These are phyloP conservation scores for Hafferia zeledoni DNA, from an alignment of 2,797 vertebrate genomes.

Conservation along the genomic window DNA sequence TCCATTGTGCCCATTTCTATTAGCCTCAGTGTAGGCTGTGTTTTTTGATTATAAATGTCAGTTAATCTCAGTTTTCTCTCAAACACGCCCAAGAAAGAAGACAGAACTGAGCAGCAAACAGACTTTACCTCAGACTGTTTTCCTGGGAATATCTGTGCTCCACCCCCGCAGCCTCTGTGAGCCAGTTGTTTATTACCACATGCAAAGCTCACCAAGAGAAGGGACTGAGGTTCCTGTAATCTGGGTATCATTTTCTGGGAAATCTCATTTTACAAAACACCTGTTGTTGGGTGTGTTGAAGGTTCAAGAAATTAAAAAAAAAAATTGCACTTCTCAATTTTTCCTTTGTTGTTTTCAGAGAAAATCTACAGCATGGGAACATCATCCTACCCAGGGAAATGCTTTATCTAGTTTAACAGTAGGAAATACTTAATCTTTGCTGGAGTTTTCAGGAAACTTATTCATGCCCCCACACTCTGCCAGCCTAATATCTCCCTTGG, in stretches of 20 bases:
- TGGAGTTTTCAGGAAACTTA: not conserved
- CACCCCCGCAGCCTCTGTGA: not conserved
- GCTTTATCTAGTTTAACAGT: not conserved
- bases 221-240: not conserved
- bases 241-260: not conserved
- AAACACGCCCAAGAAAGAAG: constrained; percentile 10
- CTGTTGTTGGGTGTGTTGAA: not conserved
- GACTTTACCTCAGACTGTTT: constrained; percentile 26
- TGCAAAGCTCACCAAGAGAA: not conserved
- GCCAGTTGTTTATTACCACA: not conserved
- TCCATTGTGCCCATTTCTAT: not conserved
- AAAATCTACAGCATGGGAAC: not conserved
- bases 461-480: not conserved
- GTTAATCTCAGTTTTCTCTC: not conserved
- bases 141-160: not conserved
- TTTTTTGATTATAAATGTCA: not conserved
- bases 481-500: not conserved
- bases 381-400: not conserved
- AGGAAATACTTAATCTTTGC: constrained; percentile 4
- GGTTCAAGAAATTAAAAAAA: not conserved
- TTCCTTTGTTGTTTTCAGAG: not conserved
- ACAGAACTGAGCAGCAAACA: not conserved
- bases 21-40: not conserved
- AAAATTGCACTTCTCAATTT: not conserved
- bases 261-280: not conserved